These are phyloP conservation scores for Rhipidura dahli DNA, from an alignment of 2,113 vertebrate species.

Conservation along the genomic window DNA sequence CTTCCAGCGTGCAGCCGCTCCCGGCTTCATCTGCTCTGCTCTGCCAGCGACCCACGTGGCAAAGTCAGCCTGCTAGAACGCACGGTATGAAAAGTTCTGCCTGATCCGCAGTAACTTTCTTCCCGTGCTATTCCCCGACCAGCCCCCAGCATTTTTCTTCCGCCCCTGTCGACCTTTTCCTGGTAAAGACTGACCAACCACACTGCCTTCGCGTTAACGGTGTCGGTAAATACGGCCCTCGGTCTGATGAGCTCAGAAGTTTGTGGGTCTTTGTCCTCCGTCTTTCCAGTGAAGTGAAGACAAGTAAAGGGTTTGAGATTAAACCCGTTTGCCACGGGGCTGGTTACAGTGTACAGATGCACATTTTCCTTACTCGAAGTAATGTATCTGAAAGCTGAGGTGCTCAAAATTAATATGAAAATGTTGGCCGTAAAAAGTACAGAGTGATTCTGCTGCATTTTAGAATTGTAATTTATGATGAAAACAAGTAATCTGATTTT, in stretches of 20 bases:
- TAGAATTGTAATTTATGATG: neutral
- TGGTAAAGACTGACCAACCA: too few species aligned
- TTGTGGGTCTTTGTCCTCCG: rapidly evolving
- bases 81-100: neutral
- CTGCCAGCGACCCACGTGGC: neutral
- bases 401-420: neutral
- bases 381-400: neutral
- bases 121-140: rapidly evolving
- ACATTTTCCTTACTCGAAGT: rapidly evolving
- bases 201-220: rapidly evolving
- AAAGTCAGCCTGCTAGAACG: too few species aligned
- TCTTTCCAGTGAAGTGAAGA: neutral
- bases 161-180: too few species aligned
- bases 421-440: rapidly evolving
- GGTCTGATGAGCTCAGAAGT: too few species aligned
- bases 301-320: neutral
- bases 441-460: neutral
- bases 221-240: rapidly evolving
- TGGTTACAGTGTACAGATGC: neutral
- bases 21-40: neutral
- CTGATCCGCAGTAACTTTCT: neutral
- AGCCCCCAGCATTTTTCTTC: neutral
- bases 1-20: neutral
- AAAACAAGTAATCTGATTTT: neutral
- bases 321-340: rapidly evolving